Evolutionary conservation across 2,797 vertebrate genomes (phyloP).

Genomic region (Periparus ater): DNA sequence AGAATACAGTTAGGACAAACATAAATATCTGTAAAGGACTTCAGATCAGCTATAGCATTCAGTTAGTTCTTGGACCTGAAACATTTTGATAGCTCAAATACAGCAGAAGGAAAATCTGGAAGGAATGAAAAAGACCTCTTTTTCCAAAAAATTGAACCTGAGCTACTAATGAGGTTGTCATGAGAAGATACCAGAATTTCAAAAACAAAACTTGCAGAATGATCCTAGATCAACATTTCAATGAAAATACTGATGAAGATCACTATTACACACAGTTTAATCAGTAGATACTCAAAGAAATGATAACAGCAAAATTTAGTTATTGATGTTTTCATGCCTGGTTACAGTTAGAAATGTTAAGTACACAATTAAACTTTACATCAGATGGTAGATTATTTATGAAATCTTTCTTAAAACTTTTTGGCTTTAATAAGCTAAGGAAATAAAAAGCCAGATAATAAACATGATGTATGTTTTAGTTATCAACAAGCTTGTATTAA

Average conservation of each 20-base stretch:
- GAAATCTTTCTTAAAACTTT: background rate
- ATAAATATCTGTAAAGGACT: background rate
- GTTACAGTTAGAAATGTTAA: conserved; percentile 41
- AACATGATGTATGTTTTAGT: conserved; percentile 14
- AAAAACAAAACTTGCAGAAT: background rate
- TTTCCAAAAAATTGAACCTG: background rate
- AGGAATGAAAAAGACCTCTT: background rate
- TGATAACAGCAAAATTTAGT: background rate
- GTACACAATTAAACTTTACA: conserved; percentile 47
- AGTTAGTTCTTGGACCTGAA: background rate
- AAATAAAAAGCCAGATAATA: background rate
- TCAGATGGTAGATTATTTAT: conserved; percentile 6
- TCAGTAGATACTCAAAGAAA: background rate
- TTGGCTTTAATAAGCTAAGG: background rate
- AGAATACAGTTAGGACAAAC: background rate
- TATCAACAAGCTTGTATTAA: background rate
- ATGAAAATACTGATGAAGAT: background rate
- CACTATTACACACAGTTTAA: background rate
- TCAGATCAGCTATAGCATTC: background rate
- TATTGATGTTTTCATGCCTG: conserved; percentile 27
- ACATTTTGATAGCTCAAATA: background rate
- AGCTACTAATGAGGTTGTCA: background rate
- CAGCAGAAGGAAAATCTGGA: background rate
- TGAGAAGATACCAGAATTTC: background rate
- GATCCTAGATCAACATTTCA: background rate